Base-by-base conservation (phyloP, 2,113 vertebrate genomes). In the Amphiprion percula region DNA sequence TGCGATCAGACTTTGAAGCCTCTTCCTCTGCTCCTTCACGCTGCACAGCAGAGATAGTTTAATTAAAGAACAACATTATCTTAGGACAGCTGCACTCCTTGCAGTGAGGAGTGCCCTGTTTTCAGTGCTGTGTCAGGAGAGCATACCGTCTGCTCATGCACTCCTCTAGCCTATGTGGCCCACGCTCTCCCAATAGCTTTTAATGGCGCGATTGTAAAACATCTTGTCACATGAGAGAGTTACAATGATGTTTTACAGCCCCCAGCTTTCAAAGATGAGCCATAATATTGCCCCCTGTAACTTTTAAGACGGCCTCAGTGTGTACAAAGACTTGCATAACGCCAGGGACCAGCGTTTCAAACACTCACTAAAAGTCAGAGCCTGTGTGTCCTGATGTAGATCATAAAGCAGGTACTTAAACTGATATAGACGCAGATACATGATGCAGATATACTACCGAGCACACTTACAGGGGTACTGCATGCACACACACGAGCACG, bases 51-150 rank as follows among this genome's bases (percentile, higher is more conserved):
- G 67, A 86, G 77, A 91, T 82, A 79, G 82, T 91, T 93, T 94
- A 94, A 95, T 95, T 93, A 94, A 94, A 95, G 85, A 93, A 94
- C 90, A 95, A 95, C 93, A 95, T 92, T 93, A 87, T 93, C 75
- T 90, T 85, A 91, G 75, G 69, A 85, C 74, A 78, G 76, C 69
- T 74, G 66, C 70, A 82, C 87, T 72, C 87, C 91, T 81, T 12
- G 24, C 78, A 39, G 30, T 17, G 79, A 79, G 76, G 77, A 86
- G 84, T 82, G 80, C 58, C 46, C 66, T 65, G 65, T 65, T 84
- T 82, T 74, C 79, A 75, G 61, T 78, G 80, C 87, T 80, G 80
- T 9, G 59, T 78, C 68, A 79, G 82, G 68, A 79, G 26, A 23
- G 76, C 56, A 33, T 16, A 65, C 53, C 12, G 30, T 49, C 67